Conservation (phyloP, 2,113 vertebrate species). For the Collichthys lucidus region DNA sequence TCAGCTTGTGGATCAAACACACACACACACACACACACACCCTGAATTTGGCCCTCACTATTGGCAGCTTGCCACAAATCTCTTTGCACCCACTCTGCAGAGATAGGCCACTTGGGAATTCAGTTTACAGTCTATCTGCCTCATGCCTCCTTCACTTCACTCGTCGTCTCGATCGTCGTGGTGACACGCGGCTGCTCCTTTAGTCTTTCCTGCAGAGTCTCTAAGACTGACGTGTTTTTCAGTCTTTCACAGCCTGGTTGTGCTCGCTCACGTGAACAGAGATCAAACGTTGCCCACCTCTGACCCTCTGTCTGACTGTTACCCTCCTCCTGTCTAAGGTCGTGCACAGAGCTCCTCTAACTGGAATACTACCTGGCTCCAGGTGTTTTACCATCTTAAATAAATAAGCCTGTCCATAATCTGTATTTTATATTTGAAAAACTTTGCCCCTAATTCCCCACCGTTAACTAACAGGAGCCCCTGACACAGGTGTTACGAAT, state of each 20-base stretch:
- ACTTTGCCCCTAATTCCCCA: background rate
- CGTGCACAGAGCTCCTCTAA: background rate
- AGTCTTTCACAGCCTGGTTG: background rate
- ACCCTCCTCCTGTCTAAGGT: background rate
- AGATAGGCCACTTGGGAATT: constrained; percentile 11
- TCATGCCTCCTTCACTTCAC: constrained; percentile 28
- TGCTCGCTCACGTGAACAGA: background rate
- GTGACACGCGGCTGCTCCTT: constrained; percentile 27
- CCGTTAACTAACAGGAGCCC: too few relatives aligned
- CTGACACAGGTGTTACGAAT: too few relatives aligned
- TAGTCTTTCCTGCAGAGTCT: background rate
- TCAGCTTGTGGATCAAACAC: constrained; percentile 30
- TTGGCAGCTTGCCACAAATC: constrained; percentile 32
- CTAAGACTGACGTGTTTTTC: background rate
- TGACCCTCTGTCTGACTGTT: background rate
- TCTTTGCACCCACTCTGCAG: constrained; percentile 7
- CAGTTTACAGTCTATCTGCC: background rate
- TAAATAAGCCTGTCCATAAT: background rate
- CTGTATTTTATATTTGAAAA: background rate
- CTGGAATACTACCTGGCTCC: background rate
- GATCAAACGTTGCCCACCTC: background rate
- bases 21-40: too few relatives aligned
- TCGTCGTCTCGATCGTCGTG: background rate
- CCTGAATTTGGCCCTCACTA: background rate
- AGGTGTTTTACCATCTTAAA: background rate